phyloP scores from a whole-genome alignment of 2,113 vertebrate genomes.

The Prionailurus viverrinus region DNA sequence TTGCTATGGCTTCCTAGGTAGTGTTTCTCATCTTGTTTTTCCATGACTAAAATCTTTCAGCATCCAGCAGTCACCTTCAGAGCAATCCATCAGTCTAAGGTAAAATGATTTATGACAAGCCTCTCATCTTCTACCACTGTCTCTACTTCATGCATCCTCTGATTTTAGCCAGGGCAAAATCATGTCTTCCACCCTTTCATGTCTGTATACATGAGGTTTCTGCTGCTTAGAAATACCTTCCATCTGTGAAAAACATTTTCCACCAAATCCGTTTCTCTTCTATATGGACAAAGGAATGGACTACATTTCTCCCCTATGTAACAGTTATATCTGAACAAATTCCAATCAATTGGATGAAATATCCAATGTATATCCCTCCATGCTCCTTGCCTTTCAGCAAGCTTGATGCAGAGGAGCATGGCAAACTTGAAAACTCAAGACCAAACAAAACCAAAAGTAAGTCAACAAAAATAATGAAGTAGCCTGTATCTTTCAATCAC shows the following conservation, averaged over 20 bases:
- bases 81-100: neutral
- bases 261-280: neutral
- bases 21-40: neutral
- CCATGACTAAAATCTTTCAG: neutral
- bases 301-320: neutral
- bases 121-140: neutral
- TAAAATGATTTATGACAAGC: neutral
- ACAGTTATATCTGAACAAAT: neutral
- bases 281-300: no score
- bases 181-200: neutral
- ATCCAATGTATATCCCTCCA: neutral
- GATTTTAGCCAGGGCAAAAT: neutral
- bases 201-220: neutral
- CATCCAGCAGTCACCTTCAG: neutral
- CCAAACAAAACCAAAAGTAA: neutral
- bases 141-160: neutral
- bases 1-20: neutral
- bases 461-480: neutral
- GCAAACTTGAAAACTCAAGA: neutral
- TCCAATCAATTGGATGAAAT: neutral
- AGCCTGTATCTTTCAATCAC: neutral
- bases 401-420: neutral
- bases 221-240: neutral
- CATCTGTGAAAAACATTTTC: neutral
- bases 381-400: neutral